Evolutionary conservation across 1,140 invertebrate species (phyloP).

Genomic region (Papilio xuthus): DNA sequence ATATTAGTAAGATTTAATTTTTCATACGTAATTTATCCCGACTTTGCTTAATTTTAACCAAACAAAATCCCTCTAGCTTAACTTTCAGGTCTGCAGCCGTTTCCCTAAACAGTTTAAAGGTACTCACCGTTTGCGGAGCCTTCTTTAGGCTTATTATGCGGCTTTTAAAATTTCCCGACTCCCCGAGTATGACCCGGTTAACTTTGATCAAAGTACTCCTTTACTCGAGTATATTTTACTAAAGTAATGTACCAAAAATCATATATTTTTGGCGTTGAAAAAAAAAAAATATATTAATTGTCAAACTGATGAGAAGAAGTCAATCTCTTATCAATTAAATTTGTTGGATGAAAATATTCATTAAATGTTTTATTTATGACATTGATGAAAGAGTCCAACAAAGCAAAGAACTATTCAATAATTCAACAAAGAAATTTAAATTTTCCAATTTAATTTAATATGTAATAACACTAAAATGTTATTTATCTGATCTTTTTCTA

Average conservation of each 20-base stretch:
- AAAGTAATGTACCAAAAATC: background rate
- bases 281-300: too few relatives aligned
- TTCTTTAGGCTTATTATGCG: conserved; percentile 21
- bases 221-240: background rate
- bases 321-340: too few relatives aligned
- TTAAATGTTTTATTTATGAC: too few relatives aligned
- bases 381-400: too few relatives aligned
- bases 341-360: too few relatives aligned
- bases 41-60: background rate
- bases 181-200: background rate
- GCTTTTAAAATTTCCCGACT: background rate
- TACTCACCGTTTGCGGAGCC: conserved; percentile 1
- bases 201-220: conserved; percentile 5
- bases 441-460: too few relatives aligned
- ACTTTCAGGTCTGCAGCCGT: background rate
- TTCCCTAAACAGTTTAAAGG: conserved; percentile 20
- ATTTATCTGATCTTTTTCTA: background rate
- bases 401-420: too few relatives aligned
- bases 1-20: too few relatives aligned
- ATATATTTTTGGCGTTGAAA: background rate
- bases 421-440: too few relatives aligned
- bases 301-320: too few relatives aligned
- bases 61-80: background rate
- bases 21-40: background rate
- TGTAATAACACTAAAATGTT: background rate